Percentiles rank a stretch among this genome's conserved stretches.
Conservation (phyloP, 2,797 vertebrate species). For the Emys orbicularis region DNA sequence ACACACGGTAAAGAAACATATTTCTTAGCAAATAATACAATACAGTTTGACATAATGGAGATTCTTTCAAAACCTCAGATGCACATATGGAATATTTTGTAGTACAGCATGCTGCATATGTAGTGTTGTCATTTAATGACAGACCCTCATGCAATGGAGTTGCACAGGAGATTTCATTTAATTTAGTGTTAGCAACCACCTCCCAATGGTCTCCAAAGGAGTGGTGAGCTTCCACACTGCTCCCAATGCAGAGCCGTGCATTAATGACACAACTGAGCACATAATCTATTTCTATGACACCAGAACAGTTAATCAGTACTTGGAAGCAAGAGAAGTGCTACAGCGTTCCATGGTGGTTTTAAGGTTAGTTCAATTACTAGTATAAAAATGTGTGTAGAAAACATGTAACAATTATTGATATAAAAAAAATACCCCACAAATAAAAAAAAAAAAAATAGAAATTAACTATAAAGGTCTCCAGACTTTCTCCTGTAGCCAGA, state of each 20-base stretch:
- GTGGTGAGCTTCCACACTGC: neutral
- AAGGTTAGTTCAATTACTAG: neutral
- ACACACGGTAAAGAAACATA: neutral
- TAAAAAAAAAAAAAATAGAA: neutral
- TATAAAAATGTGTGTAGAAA: neutral
- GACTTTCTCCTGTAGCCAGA: neutral
- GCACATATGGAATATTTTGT: neutral
- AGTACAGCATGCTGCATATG: neutral
- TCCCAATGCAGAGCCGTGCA: neutral
- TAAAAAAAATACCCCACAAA: neutral
- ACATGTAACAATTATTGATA: neutral
- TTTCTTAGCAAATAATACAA: neutral
- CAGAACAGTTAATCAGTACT: neutral
- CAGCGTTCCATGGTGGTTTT: neutral
- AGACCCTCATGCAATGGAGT: neutral
- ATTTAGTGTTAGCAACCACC: neutral
- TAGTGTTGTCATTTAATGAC: neutral
- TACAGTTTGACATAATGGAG: neutral
- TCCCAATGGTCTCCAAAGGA: neutral
- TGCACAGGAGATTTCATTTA: neutral
- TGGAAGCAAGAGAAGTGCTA: neutral
- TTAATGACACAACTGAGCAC: neutral
- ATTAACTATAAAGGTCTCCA: neutral
- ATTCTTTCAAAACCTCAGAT: neutral
- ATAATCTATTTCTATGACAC: neutral